Percentiles rank a stretch among this genome's conserved stretches.
These are phyloP conservation scores for Eufriesea mexicana DNA, from an alignment of 1,140 invertebrate species.

Conservation along the genomic window DNA sequence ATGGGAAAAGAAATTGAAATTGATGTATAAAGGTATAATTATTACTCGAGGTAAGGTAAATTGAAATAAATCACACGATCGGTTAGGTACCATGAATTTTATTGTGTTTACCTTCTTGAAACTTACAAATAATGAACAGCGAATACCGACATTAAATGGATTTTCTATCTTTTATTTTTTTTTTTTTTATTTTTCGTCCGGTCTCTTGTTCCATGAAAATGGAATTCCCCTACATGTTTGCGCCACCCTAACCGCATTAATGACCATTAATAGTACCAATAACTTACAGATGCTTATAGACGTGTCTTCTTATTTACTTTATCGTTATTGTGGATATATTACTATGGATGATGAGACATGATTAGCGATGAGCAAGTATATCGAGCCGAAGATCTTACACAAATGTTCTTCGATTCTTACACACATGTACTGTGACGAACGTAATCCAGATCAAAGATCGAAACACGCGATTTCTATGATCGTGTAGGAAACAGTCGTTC, in stretches of 20 bases:
- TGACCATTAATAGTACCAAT: slow-evolving; percentile 66
- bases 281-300: slow-evolving; percentile 63
- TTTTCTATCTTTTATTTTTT: slow-evolving; percentile 54
- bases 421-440: slow-evolving; percentile 2
- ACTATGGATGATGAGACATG: slow-evolving; percentile 63
- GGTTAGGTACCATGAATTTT: slow-evolving; percentile 78
- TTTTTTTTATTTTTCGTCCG: slow-evolving; percentile 53
- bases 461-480: background rate
- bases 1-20: too few relatives aligned
- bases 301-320: slow-evolving; percentile 49
- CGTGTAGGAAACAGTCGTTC: too few relatives aligned
- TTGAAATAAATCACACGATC: slow-evolving; percentile 45
- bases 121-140: slow-evolving; percentile 81
- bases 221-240: slow-evolving; percentile 1
- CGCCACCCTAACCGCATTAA: slow-evolving; percentile 53
- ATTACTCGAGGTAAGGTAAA: background rate
- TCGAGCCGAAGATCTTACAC: slow-evolving; percentile 42
- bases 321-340: slow-evolving; percentile 60
- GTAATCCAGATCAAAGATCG: background rate
- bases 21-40: too few relatives aligned
- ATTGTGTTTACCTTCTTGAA: slow-evolving; percentile 76
- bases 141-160: slow-evolving; percentile 76
- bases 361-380: slow-evolving; percentile 66
- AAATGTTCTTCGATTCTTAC: slow-evolving; percentile 37
- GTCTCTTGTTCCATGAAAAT: slow-evolving; percentile 4